Evolutionary conservation across 2,888 invertebrate species (phyloP).

Genomic region (Alloscopus bannaensis): DNA sequence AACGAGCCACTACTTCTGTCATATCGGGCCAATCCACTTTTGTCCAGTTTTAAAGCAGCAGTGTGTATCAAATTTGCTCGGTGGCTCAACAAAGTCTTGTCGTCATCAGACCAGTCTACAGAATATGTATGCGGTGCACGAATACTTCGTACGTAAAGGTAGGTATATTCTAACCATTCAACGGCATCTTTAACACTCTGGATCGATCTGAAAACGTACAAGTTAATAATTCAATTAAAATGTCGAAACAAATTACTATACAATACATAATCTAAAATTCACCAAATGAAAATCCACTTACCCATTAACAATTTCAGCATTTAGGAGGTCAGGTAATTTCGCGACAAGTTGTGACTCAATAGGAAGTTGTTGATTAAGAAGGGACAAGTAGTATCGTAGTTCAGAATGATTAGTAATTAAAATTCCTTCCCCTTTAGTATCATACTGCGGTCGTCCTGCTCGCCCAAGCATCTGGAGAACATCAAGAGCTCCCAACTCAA

Average conservation of each 20-base stretch:
- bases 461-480: slow-evolving; percentile 98
- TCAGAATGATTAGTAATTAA: slow-evolving; percentile 99
- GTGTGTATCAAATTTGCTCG: slow-evolving; percentile 97
- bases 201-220: slow-evolving; percentile 79
- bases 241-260: not conserved
- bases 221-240: slow-evolving; percentile 4
- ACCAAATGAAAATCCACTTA: slow-evolving; percentile 12
- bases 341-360: slow-evolving; percentile 97
- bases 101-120: slow-evolving; percentile 85
- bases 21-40: slow-evolving; percentile 96
- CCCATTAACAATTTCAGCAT: slow-evolving; percentile 98
- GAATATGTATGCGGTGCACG: slow-evolving; percentile 67
- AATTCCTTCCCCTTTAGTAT: slow-evolving; percentile 97
- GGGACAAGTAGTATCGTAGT: slow-evolving; percentile 96
- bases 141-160: slow-evolving; percentile 85
- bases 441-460: slow-evolving; percentile 98
- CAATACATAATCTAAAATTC: not conserved
- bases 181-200: slow-evolving; percentile 93
- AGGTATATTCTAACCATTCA: slow-evolving; percentile 96
- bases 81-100: slow-evolving; percentile 90
- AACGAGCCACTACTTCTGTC: slow-evolving; percentile 94
- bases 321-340: slow-evolving; percentile 96
- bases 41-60: slow-evolving; percentile 92
- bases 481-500: slow-evolving; percentile 96
- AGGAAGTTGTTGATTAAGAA: slow-evolving; percentile 98